Base-by-base conservation (phyloP, 2,888 invertebrate species). In the Scaptomyza caliginosa region DNA sequence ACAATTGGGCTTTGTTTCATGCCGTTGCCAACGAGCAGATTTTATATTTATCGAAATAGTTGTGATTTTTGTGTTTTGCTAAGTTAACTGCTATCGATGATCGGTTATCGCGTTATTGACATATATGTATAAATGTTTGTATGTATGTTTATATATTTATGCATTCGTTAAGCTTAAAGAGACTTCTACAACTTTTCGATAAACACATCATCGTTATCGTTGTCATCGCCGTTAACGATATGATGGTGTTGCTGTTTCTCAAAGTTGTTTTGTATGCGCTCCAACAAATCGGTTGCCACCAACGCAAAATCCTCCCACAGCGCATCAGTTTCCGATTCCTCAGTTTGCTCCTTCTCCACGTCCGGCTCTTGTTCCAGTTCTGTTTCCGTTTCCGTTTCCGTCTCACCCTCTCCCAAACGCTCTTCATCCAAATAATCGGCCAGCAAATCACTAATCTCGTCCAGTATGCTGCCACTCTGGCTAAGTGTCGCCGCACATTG, bases 291-390 rank as follows among this genome's bases (percentile, higher is more conserved):
- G 36, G 95, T 94, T 0, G 95, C 96, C 0, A 96, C 95, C 16
- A 93, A 93, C 1, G 95, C 94, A 83, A 96, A 94, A 82, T 95
- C 95, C 89, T 96, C 96, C 96, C 96, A 96, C 10, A 94, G 90
- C 17, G 71, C 73, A 77, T 83, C 52, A 68, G 43, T 13, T 7
- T 68, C 68, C 19, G 32, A n/a, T 28, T 67, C 62, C 3, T 10
- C 26, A 10, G 67, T 58, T 3, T 19, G 2, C 2, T 62, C 23
- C 8, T 16, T 36, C 4, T 26, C 30, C 5, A 13, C n/a, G 0
- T 10, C 46, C 13, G 16, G 10, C 4, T 48, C 13, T 8, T 23
- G 6, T 2, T 32, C 28, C 17, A 21, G 40, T 5, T 36, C 26
- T 7, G 21, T 45, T 5, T 10, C 40, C 8, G 17, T 3, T 4